Evolutionary conservation across 2,888 invertebrate genomes (phyloP).

Genomic region (Xestia xanthographa): DNA sequence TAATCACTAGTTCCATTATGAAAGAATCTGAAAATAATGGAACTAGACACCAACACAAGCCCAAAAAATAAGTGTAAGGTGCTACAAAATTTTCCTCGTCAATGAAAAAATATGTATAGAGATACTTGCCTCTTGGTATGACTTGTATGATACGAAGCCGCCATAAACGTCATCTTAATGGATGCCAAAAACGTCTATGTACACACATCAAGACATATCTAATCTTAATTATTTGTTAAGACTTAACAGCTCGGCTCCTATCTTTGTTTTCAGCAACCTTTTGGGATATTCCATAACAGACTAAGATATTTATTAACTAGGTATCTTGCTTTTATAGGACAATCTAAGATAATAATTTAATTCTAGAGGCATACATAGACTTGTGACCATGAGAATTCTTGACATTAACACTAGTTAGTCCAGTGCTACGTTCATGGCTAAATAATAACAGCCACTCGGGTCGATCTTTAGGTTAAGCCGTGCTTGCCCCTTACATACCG

Average conservation of each 20-base stretch:
- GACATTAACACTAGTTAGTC: neutral
- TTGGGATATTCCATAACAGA: slow-evolving; percentile 48
- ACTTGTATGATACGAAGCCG: neutral
- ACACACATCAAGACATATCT: slow-evolving; percentile 45
- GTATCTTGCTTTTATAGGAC: neutral
- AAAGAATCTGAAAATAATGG: too few species aligned
- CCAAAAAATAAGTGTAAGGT: neutral
- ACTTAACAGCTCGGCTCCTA: slow-evolving; percentile 32
- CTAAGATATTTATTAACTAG: neutral
- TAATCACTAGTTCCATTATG: too few species aligned
- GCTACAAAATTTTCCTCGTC: neutral
- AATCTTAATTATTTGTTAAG: slow-evolving; percentile 57
- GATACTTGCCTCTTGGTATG: neutral
- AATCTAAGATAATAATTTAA: neutral
- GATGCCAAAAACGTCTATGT: slow-evolving; percentile 29
- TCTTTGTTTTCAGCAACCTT: slow-evolving; percentile 44
- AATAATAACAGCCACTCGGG: too few species aligned
- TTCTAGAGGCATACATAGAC: neutral
- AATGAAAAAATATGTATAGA: neutral
- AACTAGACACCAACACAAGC: neutral
- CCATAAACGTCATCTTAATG: slow-evolving; percentile 6
- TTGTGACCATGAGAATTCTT: neutral
- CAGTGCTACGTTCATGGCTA: too few species aligned
- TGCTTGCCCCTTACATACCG: too few species aligned
- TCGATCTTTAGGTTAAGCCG: too few species aligned